Evolutionary conservation across 1,140 invertebrate genomes (phyloP), one percentile per base, ranked within the genome.

Genomic region (Drosophila elegans): DNA sequence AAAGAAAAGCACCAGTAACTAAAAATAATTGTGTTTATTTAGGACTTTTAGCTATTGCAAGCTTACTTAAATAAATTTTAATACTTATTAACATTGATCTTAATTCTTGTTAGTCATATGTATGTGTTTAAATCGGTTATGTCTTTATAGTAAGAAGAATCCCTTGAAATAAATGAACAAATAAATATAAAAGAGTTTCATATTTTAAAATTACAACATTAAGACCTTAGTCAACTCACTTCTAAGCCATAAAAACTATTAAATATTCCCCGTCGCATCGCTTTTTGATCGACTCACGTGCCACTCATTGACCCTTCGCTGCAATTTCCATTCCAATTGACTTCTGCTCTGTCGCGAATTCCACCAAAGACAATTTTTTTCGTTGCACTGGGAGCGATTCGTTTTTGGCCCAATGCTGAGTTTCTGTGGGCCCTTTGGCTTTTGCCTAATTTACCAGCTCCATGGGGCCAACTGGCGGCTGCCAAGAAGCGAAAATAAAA

Each of bases 381-480:
- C 16, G 29, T 32, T 45, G 44, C 66, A 29, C 32, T 29, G 1
- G 29, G 4, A 32, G 60, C 45, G 29, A 16, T 49, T 44, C 25
- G 45, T 25, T 62, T 27, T 59, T 68, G 63, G 63, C 56, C 56
- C 63, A 32, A 9, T 56, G 34, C 7, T 38, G 49, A 69, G 63
- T 44, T 42, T 75, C 60, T 84, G 75, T 80, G 57, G 51, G 44
- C 66, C 48, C 51, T 68, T 80, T 83, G 64, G 64, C 74, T 84
- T 66, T 80, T 85, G 78, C 73, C 81, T 85, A 85, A 86, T 86
- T 85, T 85, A 74, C 69, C 79, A 74, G 80, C 67, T 71, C 78
- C 79, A 80, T 57, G 36, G 74, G 48, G 74, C 61, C 73, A 75
- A 63, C 61, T 66, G 61, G 59, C 32, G 69, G 56, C 56, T 60